Evolutionary conservation across 2,113 vertebrate species (phyloP).

Genomic region (Motacilla alba): DNA sequence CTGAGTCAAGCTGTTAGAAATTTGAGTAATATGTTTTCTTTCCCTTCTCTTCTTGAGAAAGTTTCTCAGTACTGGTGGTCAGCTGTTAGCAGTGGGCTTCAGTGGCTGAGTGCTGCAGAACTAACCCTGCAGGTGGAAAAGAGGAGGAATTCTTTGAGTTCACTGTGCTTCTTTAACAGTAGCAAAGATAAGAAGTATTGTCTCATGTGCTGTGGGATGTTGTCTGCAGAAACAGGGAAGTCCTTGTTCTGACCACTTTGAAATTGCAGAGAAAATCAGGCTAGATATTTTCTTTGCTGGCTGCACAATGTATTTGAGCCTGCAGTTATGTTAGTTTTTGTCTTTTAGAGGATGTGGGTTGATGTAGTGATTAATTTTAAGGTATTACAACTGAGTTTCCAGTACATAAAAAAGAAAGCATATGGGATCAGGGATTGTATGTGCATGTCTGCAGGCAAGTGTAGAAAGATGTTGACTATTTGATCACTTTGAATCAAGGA

Average conservation of each 20-base stretch:
- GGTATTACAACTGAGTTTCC: not conserved
- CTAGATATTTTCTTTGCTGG: not conserved
- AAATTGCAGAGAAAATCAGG: not conserved
- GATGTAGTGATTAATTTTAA: not conserved
- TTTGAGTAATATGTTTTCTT: not conserved
- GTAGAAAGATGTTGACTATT: not conserved
- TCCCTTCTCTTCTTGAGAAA: not conserved
- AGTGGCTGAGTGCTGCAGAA: not conserved
- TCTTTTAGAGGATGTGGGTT: not conserved
- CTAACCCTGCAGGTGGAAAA: not conserved
- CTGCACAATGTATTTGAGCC: not conserved
- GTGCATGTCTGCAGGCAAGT: not conserved
- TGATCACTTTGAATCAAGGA: not conserved
- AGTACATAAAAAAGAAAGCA: not conserved
- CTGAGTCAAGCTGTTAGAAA: not conserved
- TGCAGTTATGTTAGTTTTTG: not conserved
- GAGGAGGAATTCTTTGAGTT: not conserved
- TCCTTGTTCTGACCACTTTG: not conserved
- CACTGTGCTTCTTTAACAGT: not conserved
- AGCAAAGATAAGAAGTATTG: not conserved
- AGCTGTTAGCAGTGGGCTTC: not conserved
- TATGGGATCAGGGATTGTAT: not conserved
- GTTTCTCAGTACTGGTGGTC: not conserved
- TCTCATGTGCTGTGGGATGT: not conserved
- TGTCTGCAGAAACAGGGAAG: not conserved